A percentile compares a stretch with the other conserved stretches of the same genome.
phyloP scores from a whole-genome alignment of 2,888 invertebrate genomes.

The Thecocarcelia acutangulata region DNA sequence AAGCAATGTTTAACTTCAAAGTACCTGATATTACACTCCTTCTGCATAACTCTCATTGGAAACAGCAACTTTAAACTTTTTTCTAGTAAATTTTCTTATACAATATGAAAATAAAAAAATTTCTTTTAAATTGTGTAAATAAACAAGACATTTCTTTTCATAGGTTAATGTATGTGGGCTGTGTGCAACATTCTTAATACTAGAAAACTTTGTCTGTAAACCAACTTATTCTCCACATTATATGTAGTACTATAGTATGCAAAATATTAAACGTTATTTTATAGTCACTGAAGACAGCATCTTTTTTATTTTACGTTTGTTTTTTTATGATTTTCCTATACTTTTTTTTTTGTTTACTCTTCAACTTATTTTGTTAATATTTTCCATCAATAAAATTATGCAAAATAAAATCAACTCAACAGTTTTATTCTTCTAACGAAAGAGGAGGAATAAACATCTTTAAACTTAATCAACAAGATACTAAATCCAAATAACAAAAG shows the following conservation, averaged over 20 bases:
- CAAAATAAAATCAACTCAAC: slow-evolving; percentile 39
- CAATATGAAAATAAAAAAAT: no score
- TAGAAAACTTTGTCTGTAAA: no score
- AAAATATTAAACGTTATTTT: background rate
- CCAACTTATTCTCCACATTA: background rate
- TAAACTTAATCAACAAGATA: background rate
- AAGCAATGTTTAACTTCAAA: no score
- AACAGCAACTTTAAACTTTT: no score
- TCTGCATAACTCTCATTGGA: no score
- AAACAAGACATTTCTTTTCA: no score
- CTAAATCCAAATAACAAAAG: no score
- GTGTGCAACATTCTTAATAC: no score
- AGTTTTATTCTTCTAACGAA: slow-evolving; percentile 11
- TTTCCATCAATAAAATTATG: slow-evolving; percentile 52
- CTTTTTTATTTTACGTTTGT: background rate
- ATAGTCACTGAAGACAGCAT: background rate
- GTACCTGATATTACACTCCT: no score
- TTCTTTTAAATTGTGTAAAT: no score
- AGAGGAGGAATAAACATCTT: background rate
- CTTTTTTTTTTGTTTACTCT: background rate
- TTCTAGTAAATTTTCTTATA: no score
- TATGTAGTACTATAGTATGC: background rate
- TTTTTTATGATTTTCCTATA: background rate
- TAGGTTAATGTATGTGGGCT: no score
- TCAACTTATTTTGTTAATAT: slow-evolving; percentile 9